Conservation (phyloP, 2,113 vertebrate species). For the Monarcha castaneiventris region DNA sequence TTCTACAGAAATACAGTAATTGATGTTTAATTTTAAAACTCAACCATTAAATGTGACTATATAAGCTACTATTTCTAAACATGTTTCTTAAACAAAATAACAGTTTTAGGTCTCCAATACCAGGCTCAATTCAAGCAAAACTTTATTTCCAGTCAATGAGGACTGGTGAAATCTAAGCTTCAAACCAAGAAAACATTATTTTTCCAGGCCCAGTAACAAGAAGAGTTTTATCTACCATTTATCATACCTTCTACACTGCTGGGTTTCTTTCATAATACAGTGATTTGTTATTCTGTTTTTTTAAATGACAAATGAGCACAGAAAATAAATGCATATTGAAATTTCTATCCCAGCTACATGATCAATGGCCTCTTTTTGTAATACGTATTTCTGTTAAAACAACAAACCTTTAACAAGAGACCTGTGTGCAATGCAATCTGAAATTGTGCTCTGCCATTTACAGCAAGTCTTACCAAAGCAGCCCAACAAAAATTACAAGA, state of each 20-base stretch:
- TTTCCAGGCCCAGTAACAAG: background rate
- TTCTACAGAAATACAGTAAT: background rate
- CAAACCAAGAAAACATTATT: background rate
- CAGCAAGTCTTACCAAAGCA: background rate
- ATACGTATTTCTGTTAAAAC: background rate
- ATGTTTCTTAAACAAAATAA: background rate
- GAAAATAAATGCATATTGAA: background rate
- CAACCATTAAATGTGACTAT: background rate
- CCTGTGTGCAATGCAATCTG: background rate
- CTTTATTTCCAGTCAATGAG: background rate
- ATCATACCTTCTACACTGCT: background rate
- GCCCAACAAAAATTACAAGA: background rate
- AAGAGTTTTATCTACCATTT: background rate
- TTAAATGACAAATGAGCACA: background rate
- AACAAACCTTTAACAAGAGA: background rate
- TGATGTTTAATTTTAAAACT: background rate
- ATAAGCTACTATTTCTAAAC: background rate
- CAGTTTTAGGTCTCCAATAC: background rate
- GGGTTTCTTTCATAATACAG: background rate
- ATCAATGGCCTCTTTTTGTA: background rate
- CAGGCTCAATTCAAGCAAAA: background rate
- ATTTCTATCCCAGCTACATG: background rate
- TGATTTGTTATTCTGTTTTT: background rate
- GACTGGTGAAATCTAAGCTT: background rate
- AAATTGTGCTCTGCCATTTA: background rate